Percentiles rank a stretch among this genome's conserved stretches.
These are phyloP conservation scores for Chalcis sispes DNA, from an alignment of 2,888 invertebrate genomes.

Conservation along the genomic window DNA sequence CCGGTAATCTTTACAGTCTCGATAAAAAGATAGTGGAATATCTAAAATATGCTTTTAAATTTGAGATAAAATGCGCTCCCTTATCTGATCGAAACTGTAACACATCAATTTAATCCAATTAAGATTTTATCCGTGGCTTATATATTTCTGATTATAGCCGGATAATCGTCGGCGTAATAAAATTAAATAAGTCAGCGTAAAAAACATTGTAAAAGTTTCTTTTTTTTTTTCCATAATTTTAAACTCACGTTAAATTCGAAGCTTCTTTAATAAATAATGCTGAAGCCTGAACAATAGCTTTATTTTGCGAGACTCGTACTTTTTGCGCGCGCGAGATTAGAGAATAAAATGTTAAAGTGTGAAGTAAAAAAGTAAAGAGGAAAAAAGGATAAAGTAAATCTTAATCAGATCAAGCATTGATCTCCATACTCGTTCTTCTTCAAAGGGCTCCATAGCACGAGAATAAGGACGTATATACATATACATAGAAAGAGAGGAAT, in stretches of 20 bases:
- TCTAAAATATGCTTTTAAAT: constrained; percentile 51
- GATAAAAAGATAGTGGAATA: constrained; percentile 35
- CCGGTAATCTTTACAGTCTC: constrained; percentile 25
- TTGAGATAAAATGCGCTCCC: constrained; percentile 39
- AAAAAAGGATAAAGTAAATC: constrained; percentile 37
- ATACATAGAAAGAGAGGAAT: not conserved
- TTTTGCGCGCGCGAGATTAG: not conserved
- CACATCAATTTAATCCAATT: constrained; percentile 56
- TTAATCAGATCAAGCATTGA: constrained; percentile 53
- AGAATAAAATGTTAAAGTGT: constrained; percentile 38
- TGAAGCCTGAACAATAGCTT: constrained; percentile 20
- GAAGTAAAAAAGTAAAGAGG: constrained; percentile 19
- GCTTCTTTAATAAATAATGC: not conserved
- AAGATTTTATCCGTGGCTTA: constrained; percentile 51
- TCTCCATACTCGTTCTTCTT: constrained; percentile 24
- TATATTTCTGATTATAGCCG: constrained; percentile 35
- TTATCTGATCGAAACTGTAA: constrained; percentile 56
- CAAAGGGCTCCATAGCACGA: not conserved
- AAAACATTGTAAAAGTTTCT: constrained; percentile 11
- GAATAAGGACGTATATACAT: too few relatives aligned
- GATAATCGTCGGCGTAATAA: constrained; percentile 28
- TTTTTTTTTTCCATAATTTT: not conserved
- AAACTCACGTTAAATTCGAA: not conserved
- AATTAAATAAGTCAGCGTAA: constrained; percentile 28
- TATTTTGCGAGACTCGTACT: not conserved